phyloP scores from a whole-genome alignment of 2,113 vertebrate species.

The Archilochus colubris region DNA sequence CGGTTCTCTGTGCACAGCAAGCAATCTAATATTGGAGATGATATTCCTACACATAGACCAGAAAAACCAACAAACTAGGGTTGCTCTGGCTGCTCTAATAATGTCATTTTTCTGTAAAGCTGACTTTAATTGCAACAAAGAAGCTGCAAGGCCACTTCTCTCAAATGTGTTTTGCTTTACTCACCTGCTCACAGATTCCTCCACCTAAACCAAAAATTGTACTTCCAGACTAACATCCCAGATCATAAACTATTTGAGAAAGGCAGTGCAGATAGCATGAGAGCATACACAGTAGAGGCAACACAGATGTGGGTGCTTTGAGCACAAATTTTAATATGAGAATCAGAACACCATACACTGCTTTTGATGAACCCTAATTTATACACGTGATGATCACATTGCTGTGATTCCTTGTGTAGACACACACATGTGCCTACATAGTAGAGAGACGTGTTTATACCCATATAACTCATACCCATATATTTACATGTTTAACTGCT shows the following conservation, averaged over 20 bases:
- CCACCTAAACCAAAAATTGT: background rate
- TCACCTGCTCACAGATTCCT: background rate
- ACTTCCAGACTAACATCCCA: background rate
- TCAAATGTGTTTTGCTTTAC: background rate
- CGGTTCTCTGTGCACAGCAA: background rate
- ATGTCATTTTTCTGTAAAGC: background rate
- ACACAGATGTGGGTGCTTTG: background rate
- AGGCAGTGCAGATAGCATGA: background rate
- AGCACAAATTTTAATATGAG: background rate
- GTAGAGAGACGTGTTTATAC: background rate
- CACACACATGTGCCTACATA: background rate
- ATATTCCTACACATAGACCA: background rate
- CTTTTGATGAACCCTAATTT: background rate
- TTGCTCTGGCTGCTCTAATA: background rate
- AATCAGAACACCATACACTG: rapidly evolving
- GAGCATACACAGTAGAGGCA: background rate
- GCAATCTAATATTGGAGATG: background rate
- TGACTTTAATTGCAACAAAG: background rate
- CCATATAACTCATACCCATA: background rate
- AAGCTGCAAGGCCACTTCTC: background rate
- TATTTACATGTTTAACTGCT: slow-evolving; percentile 31
- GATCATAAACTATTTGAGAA: background rate
- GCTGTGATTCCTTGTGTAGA: background rate
- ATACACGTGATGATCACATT: background rate
- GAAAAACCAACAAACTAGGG: background rate